Percentiles rank a stretch among this genome's conserved stretches.
These are phyloP conservation scores for Carcinoscorpius rotundicauda DNA, from an alignment of 1,140 invertebrate genomes.

Conservation along the genomic window DNA sequence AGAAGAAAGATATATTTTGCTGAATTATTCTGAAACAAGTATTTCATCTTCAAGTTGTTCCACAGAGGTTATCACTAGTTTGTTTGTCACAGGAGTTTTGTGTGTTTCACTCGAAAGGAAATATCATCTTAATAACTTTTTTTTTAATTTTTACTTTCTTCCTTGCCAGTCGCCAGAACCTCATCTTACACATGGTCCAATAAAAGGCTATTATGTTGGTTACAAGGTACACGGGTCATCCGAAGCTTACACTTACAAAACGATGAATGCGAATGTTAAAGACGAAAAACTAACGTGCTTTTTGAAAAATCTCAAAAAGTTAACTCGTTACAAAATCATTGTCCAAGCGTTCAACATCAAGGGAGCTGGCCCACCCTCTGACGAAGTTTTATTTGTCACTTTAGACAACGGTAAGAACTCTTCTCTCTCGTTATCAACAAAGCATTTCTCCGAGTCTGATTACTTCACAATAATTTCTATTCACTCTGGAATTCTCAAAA, in stretches of 20 bases:
- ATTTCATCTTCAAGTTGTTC: no score
- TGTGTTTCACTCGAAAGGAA: no score
- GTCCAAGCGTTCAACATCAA: constrained; percentile 90
- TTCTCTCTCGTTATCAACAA: no score
- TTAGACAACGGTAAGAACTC: constrained; percentile 40
- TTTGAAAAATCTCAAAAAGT: constrained; percentile 5
- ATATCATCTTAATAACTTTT: no score
- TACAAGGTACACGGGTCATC: constrained; percentile 34
- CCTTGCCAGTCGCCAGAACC: constrained; percentile 52
- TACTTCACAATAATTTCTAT: no score
- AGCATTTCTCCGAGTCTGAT: no score
- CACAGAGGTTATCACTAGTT: no score
- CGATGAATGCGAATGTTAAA: constrained; percentile 21
- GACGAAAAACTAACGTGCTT: background rate
- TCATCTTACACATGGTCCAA: constrained; percentile 78
- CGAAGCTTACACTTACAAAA: constrained; percentile 22
- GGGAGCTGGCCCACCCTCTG: constrained; percentile 75
- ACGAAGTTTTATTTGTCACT: constrained; percentile 49
- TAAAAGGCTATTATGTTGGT: constrained; percentile 49
- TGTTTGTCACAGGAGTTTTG: no score
- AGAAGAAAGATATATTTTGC: no score
- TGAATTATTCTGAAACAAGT: no score
- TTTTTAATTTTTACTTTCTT: background rate
- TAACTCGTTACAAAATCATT: constrained; percentile 41
- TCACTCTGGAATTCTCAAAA: no score